phyloP scores from a whole-genome alignment of 1,140 invertebrate species.

The Liolophura sinensis region DNA sequence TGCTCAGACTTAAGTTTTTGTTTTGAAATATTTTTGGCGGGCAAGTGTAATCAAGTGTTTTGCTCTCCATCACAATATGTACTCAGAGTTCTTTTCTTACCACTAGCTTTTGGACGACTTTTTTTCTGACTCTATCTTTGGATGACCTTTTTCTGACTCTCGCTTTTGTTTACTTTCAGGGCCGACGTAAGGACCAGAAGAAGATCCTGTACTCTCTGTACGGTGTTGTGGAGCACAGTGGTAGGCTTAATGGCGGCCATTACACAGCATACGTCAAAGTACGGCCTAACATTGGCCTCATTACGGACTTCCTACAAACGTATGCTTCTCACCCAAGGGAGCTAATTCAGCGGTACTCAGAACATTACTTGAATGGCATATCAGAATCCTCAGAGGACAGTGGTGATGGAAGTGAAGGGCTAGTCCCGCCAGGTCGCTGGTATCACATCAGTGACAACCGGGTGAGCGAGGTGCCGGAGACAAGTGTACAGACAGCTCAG shows the following conservation, averaged over 20 bases:
- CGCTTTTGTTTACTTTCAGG: conserved; percentile 24
- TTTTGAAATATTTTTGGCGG: too few relatives aligned
- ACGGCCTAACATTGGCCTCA: conserved; percentile 43
- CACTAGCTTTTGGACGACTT: too few relatives aligned
- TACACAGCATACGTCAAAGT: conserved; percentile 87
- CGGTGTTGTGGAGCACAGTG: conserved; percentile 93
- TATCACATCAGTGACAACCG: conserved; percentile 89
- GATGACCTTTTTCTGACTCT: too few relatives aligned
- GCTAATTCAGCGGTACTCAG: conserved; percentile 32
- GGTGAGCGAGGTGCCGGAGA: conserved; percentile 79
- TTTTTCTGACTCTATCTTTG: too few relatives aligned
- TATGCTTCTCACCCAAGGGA: conserved; percentile 39
- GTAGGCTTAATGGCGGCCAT: conserved; percentile 87
- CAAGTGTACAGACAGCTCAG: conserved; percentile 79
- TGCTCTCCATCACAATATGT: too few relatives aligned
- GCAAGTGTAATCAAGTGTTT: too few relatives aligned
- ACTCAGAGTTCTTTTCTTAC: too few relatives aligned
- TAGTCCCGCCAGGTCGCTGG: conserved; percentile 76
- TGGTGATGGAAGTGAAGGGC: conserved; percentile 22
- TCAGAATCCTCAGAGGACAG: neutral
- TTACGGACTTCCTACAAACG: conserved; percentile 47
- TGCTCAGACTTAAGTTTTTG: too few relatives aligned
- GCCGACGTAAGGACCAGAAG: conserved; percentile 45
- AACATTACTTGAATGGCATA: conserved; percentile 17
- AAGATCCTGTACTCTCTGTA: conserved; percentile 87